Evolutionary conservation across 2,888 invertebrate species (phyloP), one percentile per base, ranked within the genome.

Genomic region (Lamellibrachia columna): DNA sequence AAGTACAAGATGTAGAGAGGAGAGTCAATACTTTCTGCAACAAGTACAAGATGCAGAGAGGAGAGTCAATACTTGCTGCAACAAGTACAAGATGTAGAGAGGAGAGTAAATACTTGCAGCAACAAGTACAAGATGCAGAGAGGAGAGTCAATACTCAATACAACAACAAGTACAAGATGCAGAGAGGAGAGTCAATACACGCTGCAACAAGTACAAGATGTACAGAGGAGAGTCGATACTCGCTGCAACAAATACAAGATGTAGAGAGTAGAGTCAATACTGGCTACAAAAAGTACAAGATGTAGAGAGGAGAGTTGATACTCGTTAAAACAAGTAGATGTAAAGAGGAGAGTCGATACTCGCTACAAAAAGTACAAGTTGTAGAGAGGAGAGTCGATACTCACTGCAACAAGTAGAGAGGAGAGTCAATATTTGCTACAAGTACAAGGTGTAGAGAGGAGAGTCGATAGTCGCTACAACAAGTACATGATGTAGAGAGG

Each of bases 141-240:
- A 40, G 40, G 40, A 40, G 40, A 40, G 40, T 40, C 40, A 40
- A 40, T 40, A 40, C 40, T 40, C 40, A 40, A 0, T 40, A 40
- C 40, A 40, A 40, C 40, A 40, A 40, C 40, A 40, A 40, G 40
- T 40, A 40, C 40, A 40, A 40, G 40, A 40, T 40, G 40, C 1
- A 40, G 40, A 40, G 40, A 40, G 40, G 40, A 40, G 40, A 40
- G 40, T 40, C 22, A 58, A 58, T 58, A 11, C 58, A 11, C 15
- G 58, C 58, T 58, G 6, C 58, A 58, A 15, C 58, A 58, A 58
- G 58, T 15, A 58, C 58, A 58, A 7, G 95, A 99, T 98, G 97
- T 99, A 99, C 93, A 99, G 97, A 1, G 98, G 99, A 75, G 94
- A 94, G 92, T 96, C 96, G 8, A 96, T 95, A 94, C 95, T 96